A percentile compares a stretch with the other conserved stretches of the same genome.
phyloP scores from a whole-genome alignment of 2,797 vertebrate species.

The Eospalax fontanierii region DNA sequence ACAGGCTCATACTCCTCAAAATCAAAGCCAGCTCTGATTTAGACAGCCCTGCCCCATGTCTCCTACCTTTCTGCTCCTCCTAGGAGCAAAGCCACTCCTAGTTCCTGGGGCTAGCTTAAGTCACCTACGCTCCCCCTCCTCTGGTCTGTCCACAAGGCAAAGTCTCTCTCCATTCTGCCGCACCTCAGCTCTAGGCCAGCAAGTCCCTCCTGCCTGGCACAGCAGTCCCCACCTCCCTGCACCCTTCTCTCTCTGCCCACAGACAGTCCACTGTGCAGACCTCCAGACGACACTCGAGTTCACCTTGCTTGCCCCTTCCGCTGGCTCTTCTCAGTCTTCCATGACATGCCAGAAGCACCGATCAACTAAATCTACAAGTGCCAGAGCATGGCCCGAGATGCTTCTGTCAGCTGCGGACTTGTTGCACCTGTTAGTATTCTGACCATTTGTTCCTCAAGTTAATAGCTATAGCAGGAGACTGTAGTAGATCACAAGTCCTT shows the following conservation, averaged over 20 bases:
- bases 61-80: background rate
- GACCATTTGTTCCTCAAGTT: background rate
- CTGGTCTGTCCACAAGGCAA: too few relatives aligned
- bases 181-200: too few relatives aligned
- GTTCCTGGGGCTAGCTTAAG: too few relatives aligned
- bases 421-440: background rate
- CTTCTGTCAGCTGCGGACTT: background rate
- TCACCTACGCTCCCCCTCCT: too few relatives aligned
- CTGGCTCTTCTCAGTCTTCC: background rate
- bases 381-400: background rate
- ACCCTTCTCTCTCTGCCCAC: background rate
- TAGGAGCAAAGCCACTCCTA: too few relatives aligned
- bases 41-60: background rate
- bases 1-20: background rate
- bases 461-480: background rate
- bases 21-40: background rate
- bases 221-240: accelerated
- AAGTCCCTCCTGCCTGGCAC: background rate
- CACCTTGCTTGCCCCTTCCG: background rate
- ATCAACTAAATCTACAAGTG: background rate
- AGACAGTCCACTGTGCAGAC: background rate
- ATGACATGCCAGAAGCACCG: background rate
- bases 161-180: too few relatives aligned
- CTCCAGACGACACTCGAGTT: too few relatives aligned
- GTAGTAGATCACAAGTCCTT: background rate